A percentile compares a stretch with the other conserved stretches of the same genome.
Conservation (phyloP, 2,113 vertebrate species). For the Cochlearius cochlearius region DNA sequence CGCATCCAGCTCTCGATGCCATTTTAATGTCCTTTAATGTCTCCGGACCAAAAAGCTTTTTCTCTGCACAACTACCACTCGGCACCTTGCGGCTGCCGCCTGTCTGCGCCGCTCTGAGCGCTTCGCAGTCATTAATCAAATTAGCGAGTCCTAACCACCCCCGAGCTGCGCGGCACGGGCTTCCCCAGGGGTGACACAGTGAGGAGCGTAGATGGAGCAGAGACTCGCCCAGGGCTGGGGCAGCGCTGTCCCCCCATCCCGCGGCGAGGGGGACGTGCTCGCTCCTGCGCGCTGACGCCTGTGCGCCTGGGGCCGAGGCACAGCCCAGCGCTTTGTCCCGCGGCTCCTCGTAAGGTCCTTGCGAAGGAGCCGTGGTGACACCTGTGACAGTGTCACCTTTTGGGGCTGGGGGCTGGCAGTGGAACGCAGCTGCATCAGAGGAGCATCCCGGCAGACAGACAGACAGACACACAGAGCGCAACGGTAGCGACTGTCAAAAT, state of each 20-base stretch:
- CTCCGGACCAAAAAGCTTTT: neutral
- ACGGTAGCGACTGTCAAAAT: neutral
- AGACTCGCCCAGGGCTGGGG: neutral
- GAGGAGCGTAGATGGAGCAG: neutral
- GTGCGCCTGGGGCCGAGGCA: fast-evolving
- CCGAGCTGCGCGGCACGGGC: neutral
- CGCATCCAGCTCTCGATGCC: neutral
- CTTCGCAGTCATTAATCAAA: neutral
- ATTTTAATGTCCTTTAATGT: neutral
- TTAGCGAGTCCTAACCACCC: neutral
- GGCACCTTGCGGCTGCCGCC: neutral
- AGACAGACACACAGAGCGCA: no score
- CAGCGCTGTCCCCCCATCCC: fast-evolving
- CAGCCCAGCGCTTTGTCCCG: fast-evolving
- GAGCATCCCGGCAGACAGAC: neutral
- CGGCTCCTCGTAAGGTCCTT: neutral
- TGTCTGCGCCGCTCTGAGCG: fast-evolving
- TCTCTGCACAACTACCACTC: neutral
- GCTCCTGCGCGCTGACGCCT: no score
- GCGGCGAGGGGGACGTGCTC: fast-evolving
- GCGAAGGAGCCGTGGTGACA: neutral
- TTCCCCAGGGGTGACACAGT: neutral
- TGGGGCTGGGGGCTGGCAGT: neutral
- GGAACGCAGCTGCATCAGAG: neutral
- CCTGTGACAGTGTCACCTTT: neutral